phyloP scores from a whole-genome alignment of 2,888 invertebrate genomes.

The Drosophila atripex region DNA sequence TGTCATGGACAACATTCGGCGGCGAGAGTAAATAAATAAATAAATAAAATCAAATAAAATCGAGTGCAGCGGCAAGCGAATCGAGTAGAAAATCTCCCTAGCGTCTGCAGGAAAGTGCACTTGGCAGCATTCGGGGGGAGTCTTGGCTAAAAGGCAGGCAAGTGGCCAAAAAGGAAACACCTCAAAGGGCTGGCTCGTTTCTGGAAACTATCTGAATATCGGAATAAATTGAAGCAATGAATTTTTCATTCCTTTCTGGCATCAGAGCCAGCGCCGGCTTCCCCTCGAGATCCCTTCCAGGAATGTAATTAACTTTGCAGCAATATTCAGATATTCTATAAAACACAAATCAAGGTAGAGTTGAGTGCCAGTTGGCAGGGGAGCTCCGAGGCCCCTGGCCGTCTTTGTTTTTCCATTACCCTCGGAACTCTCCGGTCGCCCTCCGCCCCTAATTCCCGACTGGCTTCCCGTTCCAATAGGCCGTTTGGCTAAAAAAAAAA shows the following conservation, averaged over 20 bases:
- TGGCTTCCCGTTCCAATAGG: slow-evolving; percentile 38
- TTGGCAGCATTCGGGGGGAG: slow-evolving; percentile 16
- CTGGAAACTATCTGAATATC: too few relatives aligned
- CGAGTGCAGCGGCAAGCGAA: slow-evolving; percentile 24
- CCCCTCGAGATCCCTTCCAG: slow-evolving; percentile 1
- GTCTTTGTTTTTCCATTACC: neutral
- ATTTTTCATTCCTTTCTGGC: neutral
- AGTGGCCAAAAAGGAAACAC: too few relatives aligned
- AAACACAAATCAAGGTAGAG: slow-evolving; percentile 10
- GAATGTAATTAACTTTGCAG: slow-evolving; percentile 1
- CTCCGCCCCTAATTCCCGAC: slow-evolving; percentile 8
- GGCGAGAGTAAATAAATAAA: slow-evolving; percentile 48
- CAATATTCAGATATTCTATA: neutral
- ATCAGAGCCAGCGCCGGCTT: neutral
- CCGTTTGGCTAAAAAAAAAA: slow-evolving; percentile 23
- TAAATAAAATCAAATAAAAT: slow-evolving; percentile 59
- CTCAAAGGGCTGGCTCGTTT: too few relatives aligned
- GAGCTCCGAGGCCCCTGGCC: neutral
- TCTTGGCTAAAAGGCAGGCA: slow-evolving; percentile 7
- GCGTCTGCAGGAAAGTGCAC: slow-evolving; percentile 22
- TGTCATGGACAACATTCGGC: slow-evolving; percentile 22
- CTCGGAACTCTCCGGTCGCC: neutral
- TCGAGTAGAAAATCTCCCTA: neutral
- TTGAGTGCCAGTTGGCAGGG: too few relatives aligned
- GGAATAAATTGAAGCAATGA: neutral